phyloP scores from a whole-genome alignment of 2,888 invertebrate genomes.

The Atrina japonica region DNA sequence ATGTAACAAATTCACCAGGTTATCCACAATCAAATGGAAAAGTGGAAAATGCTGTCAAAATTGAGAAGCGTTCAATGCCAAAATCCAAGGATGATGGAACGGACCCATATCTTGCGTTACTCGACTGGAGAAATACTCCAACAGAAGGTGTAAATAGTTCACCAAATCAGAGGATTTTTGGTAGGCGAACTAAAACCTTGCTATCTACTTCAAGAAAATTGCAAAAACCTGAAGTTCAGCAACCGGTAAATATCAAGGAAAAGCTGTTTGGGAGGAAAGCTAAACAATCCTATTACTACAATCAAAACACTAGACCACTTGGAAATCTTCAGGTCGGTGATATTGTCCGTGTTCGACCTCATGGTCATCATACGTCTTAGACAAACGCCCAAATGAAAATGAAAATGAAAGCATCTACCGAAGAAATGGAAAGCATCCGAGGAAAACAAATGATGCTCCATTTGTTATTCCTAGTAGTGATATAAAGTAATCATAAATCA shows the following conservation, averaged over 20 bases:
- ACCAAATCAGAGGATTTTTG: slow-evolving; percentile 24
- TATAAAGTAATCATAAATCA: no score
- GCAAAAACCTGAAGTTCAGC: slow-evolving; percentile 2
- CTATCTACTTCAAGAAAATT: slow-evolving; percentile 16
- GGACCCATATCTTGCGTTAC: slow-evolving; percentile 22
- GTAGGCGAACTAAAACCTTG: slow-evolving; percentile 21
- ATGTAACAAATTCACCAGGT: slow-evolving; percentile 20
- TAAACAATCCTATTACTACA: slow-evolving; percentile 12
- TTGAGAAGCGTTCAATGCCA: slow-evolving; percentile 11
- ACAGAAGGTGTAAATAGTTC: slow-evolving; percentile 13
- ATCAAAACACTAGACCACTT: not conserved
- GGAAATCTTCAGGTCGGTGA: slow-evolving; percentile 9
- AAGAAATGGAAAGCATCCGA: not conserved
- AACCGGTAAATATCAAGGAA: not conserved
- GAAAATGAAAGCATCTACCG: slow-evolving; percentile 16
- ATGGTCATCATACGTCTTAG: slow-evolving; percentile 4
- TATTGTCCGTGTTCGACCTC: slow-evolving; percentile 6
- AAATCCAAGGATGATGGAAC: not conserved
- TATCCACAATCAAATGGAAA: slow-evolving; percentile 32
- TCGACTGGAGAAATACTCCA: slow-evolving; percentile 35
- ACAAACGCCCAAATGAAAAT: slow-evolving; percentile 1
- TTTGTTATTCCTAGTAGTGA: no score
- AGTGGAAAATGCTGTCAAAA: slow-evolving; percentile 35
- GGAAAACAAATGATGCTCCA: no score
- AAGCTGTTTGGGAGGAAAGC: slow-evolving; percentile 1